Conservation (phyloP, 2,113 vertebrate genomes). For the Toxotes jaculatrix region DNA sequence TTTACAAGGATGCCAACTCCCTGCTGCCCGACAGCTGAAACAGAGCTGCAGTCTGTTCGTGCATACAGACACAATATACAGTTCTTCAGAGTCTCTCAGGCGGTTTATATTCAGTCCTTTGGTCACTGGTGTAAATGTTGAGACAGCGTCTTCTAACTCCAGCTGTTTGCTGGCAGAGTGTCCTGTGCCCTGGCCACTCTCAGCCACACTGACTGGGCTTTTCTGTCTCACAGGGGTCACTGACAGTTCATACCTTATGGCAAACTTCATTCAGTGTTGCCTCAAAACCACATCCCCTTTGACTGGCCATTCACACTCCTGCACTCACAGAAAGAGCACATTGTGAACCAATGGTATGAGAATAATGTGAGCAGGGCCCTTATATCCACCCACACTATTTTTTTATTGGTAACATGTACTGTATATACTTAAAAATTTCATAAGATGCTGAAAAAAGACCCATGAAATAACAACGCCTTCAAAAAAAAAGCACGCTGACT, state of each 20-base stretch:
- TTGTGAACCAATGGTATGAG: conserved; percentile 33
- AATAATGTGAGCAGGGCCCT: conserved; percentile 51
- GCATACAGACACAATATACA: not conserved
- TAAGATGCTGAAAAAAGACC: not conserved
- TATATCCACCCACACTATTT: conserved; percentile 29
- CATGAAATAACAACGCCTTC: not conserved
- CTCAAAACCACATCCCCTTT: conserved; percentile 70
- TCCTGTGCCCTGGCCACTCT: not conserved
- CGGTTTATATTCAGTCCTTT: conserved; percentile 7
- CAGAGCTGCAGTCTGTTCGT: not conserved
- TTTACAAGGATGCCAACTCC: not conserved
- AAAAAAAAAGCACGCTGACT: not conserved
- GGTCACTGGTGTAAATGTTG: conserved; percentile 30
- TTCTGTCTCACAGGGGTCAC: conserved; percentile 59
- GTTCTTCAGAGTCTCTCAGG: not conserved
- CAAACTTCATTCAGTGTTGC: conserved; percentile 51
- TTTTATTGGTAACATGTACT: not conserved
- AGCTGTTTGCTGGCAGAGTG: conserved; percentile 53
- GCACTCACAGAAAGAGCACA: conserved; percentile 47
- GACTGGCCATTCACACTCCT: conserved; percentile 22
- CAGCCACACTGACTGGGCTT: conserved; percentile 33
- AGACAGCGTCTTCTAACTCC: conserved; percentile 44
- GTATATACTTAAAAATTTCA: not conserved
- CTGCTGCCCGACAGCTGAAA: not conserved
- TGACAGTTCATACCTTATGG: conserved; percentile 67